These are phyloP conservation scores for Drosophila gunungcola DNA, from an alignment of 1,140 invertebrate species.

Conservation along the genomic window DNA sequence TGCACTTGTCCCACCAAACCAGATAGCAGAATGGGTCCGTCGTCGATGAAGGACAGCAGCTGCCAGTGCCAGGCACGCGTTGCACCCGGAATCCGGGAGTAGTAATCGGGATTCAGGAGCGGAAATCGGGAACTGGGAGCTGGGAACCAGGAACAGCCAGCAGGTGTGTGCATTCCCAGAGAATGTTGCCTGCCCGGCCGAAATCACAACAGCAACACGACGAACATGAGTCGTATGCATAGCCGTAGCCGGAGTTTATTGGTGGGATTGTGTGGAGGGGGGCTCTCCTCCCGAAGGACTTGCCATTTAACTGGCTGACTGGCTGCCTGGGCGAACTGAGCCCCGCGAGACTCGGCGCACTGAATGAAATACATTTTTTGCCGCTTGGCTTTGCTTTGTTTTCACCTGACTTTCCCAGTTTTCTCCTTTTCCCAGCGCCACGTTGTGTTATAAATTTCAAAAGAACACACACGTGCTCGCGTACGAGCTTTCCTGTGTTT, in stretches of 20 bases:
- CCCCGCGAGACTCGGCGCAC: constrained; percentile 23
- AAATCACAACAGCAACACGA: constrained; percentile 61
- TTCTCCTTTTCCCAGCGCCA: neutral
- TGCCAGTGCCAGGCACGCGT: constrained; percentile 56
- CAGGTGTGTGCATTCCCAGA: constrained; percentile 42
- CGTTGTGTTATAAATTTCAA: constrained; percentile 72
- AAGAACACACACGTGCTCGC: constrained; percentile 62
- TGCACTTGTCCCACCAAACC: constrained; percentile 7
- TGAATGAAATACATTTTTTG: constrained; percentile 64
- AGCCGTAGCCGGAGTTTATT: constrained; percentile 26
- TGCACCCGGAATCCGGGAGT: constrained; percentile 19
- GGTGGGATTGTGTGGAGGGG: constrained; percentile 34
- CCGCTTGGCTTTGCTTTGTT: constrained; percentile 46
- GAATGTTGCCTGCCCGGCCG: constrained; percentile 31
- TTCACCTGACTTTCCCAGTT: constrained; percentile 56
- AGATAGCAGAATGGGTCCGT: neutral
- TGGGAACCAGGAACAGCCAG: constrained; percentile 10
- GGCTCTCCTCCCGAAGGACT: constrained; percentile 42
- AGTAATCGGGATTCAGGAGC: constrained; percentile 1
- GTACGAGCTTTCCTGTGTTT: constrained; percentile 33
- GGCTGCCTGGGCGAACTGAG: constrained; percentile 23
- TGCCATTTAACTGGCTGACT: constrained; percentile 75
- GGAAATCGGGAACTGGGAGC: constrained; percentile 10
- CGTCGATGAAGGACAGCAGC: constrained; percentile 53
- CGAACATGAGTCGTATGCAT: constrained; percentile 21